Base-by-base conservation (phyloP, 2,888 invertebrate genomes). In the Gerosis bhagava region DNA sequence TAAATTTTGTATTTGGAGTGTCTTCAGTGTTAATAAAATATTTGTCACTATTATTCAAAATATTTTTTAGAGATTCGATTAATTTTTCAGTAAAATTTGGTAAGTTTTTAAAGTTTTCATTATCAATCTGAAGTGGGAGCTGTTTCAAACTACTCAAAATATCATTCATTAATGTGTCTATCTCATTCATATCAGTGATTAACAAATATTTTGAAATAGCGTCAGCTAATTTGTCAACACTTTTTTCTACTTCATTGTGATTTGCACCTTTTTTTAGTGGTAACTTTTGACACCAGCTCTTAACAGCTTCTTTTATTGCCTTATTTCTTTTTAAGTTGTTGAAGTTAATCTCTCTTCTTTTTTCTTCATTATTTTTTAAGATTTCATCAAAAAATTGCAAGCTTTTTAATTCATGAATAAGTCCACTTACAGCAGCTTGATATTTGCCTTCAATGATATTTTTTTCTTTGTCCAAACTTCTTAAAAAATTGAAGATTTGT, bases 111-210 rank as follows among this genome's bases (percentile, higher is more conserved):
- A 8, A 12, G 22, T 34, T 16, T 11, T 39, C 26, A n/a, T 32
- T 46, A 8, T 40, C 34, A 12, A 46, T 34, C 11, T 49, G 36
- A 36, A 60, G 52, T 1, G 60, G 59, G 19, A 65, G 53, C 19
- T 51, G 45, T 25, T 62, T 53, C 5, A 67, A 15, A 37, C 59
- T 46, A 16, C 56, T 56, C 3, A 48, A 48, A 16, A 65, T 60
- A 50, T 59, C 53, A 11, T 59, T 40, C 6, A 59, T 47, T 2
- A 63, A 41, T 22, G 1, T 13, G 10, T 41, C 35, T 13, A 34
- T 6, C 5, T 48, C 16, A 1, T 40, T 22, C 7, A 21, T 34
- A 8, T 40, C 40, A 16, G 40, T 46, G 10, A 34, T 15, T 2
- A 28, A 15, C 3, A 40, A 28, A 15, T 46, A 46, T 12, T 7